Evolutionary conservation across 2,113 vertebrate genomes (phyloP).

Genomic region (Circaetus gallicus): DNA sequence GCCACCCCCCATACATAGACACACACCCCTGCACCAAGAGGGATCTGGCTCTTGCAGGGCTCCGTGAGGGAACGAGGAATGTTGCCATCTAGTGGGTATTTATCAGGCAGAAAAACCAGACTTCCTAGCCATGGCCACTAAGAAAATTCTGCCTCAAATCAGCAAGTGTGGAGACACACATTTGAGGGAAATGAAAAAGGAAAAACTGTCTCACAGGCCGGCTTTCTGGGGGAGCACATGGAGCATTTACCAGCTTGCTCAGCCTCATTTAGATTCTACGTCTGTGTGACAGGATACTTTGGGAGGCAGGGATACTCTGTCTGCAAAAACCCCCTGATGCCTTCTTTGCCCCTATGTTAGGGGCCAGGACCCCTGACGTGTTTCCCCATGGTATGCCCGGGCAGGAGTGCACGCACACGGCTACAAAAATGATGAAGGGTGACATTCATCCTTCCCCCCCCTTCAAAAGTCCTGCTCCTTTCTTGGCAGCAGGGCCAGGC

Average conservation of each 20-base stretch:
- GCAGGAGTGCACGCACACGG: accelerated
- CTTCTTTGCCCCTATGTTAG: neutral
- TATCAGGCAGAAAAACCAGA: neutral
- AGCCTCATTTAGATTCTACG: neutral
- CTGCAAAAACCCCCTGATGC: neutral
- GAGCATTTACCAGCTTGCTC: accelerated
- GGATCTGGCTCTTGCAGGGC: accelerated
- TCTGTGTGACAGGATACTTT: neutral
- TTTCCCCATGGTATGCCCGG: neutral
- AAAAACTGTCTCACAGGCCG: neutral
- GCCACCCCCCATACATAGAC: neutral
- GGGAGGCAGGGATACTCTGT: neutral
- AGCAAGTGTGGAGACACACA: neutral
- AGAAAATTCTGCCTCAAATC: neutral
- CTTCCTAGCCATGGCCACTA: accelerated
- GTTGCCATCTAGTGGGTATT: constrained; percentile 47
- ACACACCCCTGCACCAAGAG: accelerated
- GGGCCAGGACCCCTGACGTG: neutral
- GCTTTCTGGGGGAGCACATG: neutral
- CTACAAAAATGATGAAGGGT: neutral
- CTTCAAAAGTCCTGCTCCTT: neutral
- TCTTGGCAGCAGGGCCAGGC: neutral
- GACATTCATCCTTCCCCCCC: neutral
- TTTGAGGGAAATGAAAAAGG: neutral
- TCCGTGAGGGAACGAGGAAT: neutral